Conservation (phyloP, 2,113 vertebrate species). For the Bos indicus region DNA sequence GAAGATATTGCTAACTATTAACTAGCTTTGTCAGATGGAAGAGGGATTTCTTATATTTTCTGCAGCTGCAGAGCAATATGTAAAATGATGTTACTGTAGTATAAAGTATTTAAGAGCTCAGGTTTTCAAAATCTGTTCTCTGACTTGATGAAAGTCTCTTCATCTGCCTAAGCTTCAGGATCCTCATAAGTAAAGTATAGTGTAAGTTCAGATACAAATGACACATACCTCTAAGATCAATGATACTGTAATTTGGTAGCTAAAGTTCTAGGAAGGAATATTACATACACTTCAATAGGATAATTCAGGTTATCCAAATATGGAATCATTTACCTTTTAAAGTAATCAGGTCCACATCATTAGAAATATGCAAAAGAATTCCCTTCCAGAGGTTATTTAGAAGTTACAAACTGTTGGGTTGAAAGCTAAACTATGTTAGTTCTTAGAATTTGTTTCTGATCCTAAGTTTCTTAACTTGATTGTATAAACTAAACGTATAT, state of each 20-base stretch:
- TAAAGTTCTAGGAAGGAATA: neutral
- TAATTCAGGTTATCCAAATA: neutral
- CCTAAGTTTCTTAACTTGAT: neutral
- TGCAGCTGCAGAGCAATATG: neutral
- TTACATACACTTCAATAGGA: neutral
- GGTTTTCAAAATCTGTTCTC: neutral
- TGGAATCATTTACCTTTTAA: neutral
- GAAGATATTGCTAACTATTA: neutral
- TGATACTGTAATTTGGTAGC: neutral
- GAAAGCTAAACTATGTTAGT: neutral
- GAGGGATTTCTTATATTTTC: neutral
- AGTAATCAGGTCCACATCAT: neutral
- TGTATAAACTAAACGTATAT: neutral
- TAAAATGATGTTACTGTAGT: neutral
- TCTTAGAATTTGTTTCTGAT: neutral
- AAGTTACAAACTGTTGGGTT: neutral
- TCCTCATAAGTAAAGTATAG: neutral
- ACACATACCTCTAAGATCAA: neutral
- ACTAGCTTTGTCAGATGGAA: neutral
- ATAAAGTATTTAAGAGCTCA: neutral
- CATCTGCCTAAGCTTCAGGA: neutral
- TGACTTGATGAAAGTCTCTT: neutral
- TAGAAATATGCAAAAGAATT: neutral
- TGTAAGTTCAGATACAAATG: neutral
- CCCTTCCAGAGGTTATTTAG: neutral